Evolutionary conservation across 2,113 vertebrate genomes (phyloP).

Genomic region (Gorsachius goisagi): DNA sequence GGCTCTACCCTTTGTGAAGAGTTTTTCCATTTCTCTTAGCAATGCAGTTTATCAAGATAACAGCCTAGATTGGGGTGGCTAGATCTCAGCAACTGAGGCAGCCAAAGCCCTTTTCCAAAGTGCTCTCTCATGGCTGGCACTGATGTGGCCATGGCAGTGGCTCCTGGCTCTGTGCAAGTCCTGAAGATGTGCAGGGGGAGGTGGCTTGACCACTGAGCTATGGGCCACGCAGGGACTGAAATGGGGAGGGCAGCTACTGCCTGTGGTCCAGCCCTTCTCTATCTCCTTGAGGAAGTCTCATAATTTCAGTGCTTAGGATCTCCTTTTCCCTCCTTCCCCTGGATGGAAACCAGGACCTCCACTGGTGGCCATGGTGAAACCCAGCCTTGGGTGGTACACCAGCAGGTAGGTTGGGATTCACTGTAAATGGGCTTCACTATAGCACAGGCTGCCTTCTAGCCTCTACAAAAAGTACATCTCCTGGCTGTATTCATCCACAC

Average conservation of each 20-base stretch:
- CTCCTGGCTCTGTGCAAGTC: neutral
- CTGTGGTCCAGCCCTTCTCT: neutral
- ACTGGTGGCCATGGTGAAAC: neutral
- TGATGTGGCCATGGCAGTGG: accelerated
- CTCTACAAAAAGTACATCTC: neutral
- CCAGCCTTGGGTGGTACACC: neutral
- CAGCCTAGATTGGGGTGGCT: neutral
- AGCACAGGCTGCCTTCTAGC: neutral
- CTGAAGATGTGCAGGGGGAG: neutral
- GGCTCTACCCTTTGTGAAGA: neutral
- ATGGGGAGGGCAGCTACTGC: accelerated
- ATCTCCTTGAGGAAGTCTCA: neutral
- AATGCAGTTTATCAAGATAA: neutral
- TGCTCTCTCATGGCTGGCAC: neutral
- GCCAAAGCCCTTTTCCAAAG: neutral
- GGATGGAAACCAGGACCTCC: neutral
- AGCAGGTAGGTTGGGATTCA: neutral
- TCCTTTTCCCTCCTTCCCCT: neutral
- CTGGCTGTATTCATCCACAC: neutral
- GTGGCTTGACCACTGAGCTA: neutral
- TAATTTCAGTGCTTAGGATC: neutral
- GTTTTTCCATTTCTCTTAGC: neutral
- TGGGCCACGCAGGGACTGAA: neutral
- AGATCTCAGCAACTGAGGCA: neutral
- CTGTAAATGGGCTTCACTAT: neutral